Percentiles rank a stretch among this genome's conserved stretches.
Conservation (phyloP, 2,113 vertebrate species). For the Chlamydotis undulata region DNA sequence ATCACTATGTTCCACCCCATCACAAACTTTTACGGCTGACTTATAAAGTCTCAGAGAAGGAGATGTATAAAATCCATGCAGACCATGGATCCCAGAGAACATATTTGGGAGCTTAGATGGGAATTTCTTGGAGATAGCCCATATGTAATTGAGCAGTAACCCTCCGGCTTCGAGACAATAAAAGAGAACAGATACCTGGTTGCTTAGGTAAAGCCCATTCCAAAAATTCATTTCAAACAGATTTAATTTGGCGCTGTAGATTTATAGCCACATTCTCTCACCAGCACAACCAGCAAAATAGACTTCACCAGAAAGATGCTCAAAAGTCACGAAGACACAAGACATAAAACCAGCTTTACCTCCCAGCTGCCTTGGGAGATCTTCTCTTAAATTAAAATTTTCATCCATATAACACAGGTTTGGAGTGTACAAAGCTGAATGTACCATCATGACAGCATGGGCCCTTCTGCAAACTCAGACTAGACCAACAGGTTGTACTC, state of each 20-base stretch:
- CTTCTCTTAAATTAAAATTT: background rate
- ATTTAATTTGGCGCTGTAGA: background rate
- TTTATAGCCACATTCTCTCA: background rate
- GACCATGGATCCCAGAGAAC: conserved; percentile 8
- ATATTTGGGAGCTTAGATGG: background rate
- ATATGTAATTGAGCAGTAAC: background rate
- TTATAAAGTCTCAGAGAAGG: conserved; percentile 52
- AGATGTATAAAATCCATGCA: conserved; percentile 43
- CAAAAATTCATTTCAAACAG: conserved; percentile 6
- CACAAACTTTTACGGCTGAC: conserved; percentile 56
- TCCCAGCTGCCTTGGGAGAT: background rate
- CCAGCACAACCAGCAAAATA: background rate
- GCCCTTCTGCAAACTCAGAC: background rate
- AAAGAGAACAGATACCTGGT: background rate
- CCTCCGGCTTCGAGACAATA: background rate
- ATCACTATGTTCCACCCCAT: conserved; percentile 31
- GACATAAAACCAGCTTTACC: background rate
- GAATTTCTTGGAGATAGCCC: background rate
- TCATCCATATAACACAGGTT: background rate
- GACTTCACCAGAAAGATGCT: background rate
- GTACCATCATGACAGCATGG: background rate
- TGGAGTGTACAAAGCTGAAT: background rate
- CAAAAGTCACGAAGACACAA: background rate
- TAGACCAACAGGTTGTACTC: background rate
- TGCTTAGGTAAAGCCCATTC: background rate